These are phyloP conservation scores for Pseudoatta argentina DNA, from an alignment of 1,140 invertebrate genomes.

Conservation along the genomic window DNA sequence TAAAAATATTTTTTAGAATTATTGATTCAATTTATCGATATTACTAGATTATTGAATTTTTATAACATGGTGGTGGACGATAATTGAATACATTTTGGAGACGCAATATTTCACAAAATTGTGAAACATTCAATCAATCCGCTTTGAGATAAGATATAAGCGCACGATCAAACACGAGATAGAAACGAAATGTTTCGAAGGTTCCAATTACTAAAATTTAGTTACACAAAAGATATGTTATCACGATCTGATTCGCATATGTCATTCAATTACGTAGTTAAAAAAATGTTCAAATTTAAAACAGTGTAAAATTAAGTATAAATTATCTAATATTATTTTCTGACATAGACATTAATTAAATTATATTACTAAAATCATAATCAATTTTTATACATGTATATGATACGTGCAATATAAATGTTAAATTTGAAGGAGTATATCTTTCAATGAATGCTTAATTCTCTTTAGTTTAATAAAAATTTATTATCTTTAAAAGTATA, in stretches of 20 bases:
- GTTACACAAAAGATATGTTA: conserved; percentile 45
- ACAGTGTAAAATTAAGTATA: neutral
- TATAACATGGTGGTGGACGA: neutral
- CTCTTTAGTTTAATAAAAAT: neutral
- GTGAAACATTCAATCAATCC: conserved; percentile 4
- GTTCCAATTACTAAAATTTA: conserved; percentile 51
- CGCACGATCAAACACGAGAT: conserved; percentile 40
- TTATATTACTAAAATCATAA: neutral
- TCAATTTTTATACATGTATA: neutral
- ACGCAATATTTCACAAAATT: conserved; percentile 16
- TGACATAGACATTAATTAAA: neutral
- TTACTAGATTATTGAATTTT: conserved; percentile 7
- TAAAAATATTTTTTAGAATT: neutral
- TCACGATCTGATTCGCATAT: neutral
- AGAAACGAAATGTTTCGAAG: neutral
- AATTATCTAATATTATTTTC: neutral
- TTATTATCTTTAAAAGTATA: neutral
- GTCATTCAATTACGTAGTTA: neutral
- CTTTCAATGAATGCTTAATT: neutral
- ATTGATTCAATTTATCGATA: too few species aligned
- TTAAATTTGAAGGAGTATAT: neutral
- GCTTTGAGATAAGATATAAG: conserved; percentile 36
- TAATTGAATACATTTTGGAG: neutral
- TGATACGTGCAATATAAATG: neutral
- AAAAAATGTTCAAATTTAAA: neutral